Percentiles rank a stretch among this genome's conserved stretches.
Conservation (phyloP, 2,888 invertebrate genomes). For the Malacosoma neustria region DNA sequence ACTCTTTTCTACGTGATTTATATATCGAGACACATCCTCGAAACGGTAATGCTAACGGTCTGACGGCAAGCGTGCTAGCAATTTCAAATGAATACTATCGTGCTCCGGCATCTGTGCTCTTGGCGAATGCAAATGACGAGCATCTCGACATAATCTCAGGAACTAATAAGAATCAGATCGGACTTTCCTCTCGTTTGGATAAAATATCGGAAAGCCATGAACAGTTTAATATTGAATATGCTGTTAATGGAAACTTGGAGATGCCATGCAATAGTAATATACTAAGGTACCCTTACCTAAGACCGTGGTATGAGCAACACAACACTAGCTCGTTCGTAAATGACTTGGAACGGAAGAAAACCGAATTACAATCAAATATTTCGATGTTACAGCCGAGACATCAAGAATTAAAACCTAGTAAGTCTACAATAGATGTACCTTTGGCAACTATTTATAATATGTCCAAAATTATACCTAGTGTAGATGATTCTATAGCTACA, state of each 20-base stretch:
- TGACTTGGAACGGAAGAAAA: not conserved
- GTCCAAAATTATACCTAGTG: not conserved
- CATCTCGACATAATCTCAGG: slow-evolving; percentile 34
- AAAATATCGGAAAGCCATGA: slow-evolving; percentile 18
- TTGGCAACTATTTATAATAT: not conserved
- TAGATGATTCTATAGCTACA: not conserved
- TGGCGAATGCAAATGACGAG: slow-evolving; percentile 56
- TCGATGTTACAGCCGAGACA: not conserved
- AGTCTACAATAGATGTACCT: not conserved
- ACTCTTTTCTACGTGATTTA: slow-evolving; percentile 60
- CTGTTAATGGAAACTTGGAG: not conserved
- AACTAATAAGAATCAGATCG: slow-evolving; percentile 25
- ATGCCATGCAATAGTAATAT: not conserved
- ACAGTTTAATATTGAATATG: slow-evolving; percentile 7
- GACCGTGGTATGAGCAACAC: too few species aligned
- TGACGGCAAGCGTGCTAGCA: slow-evolving; percentile 53
- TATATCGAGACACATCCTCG: slow-evolving; percentile 62
- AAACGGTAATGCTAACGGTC: slow-evolving; percentile 64
- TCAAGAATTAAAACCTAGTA: not conserved
- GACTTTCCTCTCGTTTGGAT: slow-evolving; percentile 22
- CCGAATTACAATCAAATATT: not conserved
- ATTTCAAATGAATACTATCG: slow-evolving; percentile 61
- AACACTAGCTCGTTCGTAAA: too few species aligned
- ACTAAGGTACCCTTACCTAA: not conserved
- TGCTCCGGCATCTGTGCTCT: slow-evolving; percentile 49